Conservation (phyloP, 2,113 vertebrate genomes). For the Entelurus aequoreus region DNA sequence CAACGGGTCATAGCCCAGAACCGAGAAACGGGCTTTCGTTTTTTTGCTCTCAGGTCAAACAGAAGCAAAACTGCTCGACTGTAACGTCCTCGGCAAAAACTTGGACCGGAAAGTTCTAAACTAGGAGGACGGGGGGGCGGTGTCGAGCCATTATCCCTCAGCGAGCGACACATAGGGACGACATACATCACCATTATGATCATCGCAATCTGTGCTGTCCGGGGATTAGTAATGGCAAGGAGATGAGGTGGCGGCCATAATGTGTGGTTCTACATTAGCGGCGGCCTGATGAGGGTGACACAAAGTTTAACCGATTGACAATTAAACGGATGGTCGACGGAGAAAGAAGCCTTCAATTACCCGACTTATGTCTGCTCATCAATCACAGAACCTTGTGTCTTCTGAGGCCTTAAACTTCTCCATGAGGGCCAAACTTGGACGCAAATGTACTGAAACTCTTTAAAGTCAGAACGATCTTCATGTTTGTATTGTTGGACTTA, state of each 20-base stretch:
- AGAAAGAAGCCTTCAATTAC: conserved; percentile 55
- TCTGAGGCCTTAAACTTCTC: background rate
- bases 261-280: conserved; percentile 59
- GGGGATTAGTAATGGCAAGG: conserved; percentile 69
- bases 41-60: conserved; percentile 31
- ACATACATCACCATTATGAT: conserved; percentile 70
- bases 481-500: too few species aligned
- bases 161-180: conserved; percentile 62
- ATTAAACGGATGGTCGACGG: conserved; percentile 65
- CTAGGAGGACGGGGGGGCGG: conserved; percentile 18
- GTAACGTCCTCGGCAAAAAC: conserved; percentile 61
- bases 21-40: conserved; percentile 4
- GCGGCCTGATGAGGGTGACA: conserved; percentile 60
- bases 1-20: conserved; percentile 29
- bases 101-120: conserved; percentile 46
- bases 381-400: conserved; percentile 19
- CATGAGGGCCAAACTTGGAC: too few species aligned
- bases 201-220: conserved; percentile 54
- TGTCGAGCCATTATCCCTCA: conserved; percentile 50
- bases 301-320: conserved; percentile 63
- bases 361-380: conserved; percentile 39
- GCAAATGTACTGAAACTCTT: too few species aligned
- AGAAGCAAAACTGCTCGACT: conserved; percentile 34
- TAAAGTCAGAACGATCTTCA: too few species aligned
- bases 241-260: conserved; percentile 65